Conservation (phyloP, 2,888 invertebrate genomes). For the Meliscaeva auricollis region DNA sequence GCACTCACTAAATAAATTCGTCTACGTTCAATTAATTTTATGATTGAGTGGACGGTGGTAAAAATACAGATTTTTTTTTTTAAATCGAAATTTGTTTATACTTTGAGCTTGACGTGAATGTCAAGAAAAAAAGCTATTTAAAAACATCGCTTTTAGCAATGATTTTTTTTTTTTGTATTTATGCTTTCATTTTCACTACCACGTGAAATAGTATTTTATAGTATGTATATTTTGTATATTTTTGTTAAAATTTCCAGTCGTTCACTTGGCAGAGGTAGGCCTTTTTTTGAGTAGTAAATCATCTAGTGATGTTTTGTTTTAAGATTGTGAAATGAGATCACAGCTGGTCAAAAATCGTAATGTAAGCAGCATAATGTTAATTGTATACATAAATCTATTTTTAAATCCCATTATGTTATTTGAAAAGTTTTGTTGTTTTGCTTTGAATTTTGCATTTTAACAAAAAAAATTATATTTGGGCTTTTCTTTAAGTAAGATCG, state of each 20-base stretch:
- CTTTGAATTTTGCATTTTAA: no score
- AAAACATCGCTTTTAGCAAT: background rate
- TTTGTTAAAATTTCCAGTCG: constrained; percentile 23
- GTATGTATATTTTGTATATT: background rate
- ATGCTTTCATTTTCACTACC: constrained; percentile 17
- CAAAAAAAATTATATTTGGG: no score
- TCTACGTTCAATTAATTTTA: constrained; percentile 69
- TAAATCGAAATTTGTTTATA: constrained; percentile 45
- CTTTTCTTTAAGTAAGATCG: no score
- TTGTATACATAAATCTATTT: background rate
- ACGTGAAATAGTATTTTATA: background rate
- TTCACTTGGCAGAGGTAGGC: background rate
- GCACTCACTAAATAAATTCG: constrained; percentile 65
- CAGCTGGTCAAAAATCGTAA: background rate
- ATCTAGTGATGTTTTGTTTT: background rate
- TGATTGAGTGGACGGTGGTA: constrained; percentile 58
- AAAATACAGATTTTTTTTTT: constrained; percentile 7
- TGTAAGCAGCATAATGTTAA: background rate
- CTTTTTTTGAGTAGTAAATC: background rate
- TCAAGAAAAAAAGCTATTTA: constrained; percentile 38
- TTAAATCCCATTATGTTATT: no score
- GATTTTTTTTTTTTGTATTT: no score
- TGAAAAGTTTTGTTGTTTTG: no score
- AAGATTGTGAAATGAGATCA: constrained; percentile 5
- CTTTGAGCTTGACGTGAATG: constrained; percentile 24